Evolutionary conservation across 1,140 invertebrate genomes (phyloP).

Genomic region (Drosophila arizonae): DNA sequence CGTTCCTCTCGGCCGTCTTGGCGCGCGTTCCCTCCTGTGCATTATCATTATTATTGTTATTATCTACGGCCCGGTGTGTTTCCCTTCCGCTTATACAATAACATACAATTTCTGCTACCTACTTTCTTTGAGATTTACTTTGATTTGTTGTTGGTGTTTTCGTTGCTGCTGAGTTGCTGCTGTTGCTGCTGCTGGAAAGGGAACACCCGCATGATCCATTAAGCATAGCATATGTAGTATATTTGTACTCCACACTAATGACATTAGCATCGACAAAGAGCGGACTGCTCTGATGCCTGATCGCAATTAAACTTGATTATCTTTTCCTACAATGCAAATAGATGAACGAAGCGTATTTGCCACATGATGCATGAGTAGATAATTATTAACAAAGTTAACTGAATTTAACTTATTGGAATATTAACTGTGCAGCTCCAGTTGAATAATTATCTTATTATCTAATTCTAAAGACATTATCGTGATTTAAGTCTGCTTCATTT

Average conservation of each 20-base stretch:
- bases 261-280: slow-evolving; percentile 36
- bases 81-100: slow-evolving; percentile 72
- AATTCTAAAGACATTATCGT: too few species aligned
- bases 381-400: too few species aligned
- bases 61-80: slow-evolving; percentile 79
- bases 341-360: too few species aligned
- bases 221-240: slow-evolving; percentile 54
- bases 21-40: slow-evolving; percentile 58
- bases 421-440: too few species aligned
- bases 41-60: slow-evolving; percentile 71
- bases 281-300: slow-evolving; percentile 12
- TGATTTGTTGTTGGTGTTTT: slow-evolving; percentile 45
- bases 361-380: too few species aligned
- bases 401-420: too few species aligned
- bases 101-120: slow-evolving; percentile 77
- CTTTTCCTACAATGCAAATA: too few species aligned
- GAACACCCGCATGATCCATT: slow-evolving; percentile 64
- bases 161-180: slow-evolving; percentile 9
- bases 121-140: slow-evolving; percentile 54
- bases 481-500: too few species aligned
- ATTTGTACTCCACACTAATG: slow-evolving; percentile 69
- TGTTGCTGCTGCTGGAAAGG: slow-evolving; percentile 1
- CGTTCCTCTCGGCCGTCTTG: slow-evolving; percentile 38
- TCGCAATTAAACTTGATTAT: too few species aligned
- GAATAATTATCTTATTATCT: too few species aligned